Percentiles rank a stretch among this genome's conserved stretches.
Evolutionary conservation across 1,140 invertebrate species (phyloP).

Genomic region (Oppia nitens): DNA sequence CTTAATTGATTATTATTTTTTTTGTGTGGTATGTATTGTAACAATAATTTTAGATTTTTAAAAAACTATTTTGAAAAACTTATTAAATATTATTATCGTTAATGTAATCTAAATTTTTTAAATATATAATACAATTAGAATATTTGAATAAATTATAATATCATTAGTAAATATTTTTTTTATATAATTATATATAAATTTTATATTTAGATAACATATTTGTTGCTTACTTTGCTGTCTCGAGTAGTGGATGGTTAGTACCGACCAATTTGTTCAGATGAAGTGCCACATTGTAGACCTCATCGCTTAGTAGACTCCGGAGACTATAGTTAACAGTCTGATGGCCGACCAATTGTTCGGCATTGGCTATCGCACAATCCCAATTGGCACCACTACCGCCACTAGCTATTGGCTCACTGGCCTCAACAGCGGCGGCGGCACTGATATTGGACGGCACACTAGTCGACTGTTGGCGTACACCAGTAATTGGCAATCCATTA

Average conservation of each 20-base stretch:
- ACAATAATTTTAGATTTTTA: too few species aligned
- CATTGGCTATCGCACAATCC: conserved; percentile 77
- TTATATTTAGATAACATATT: too few species aligned
- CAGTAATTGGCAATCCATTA: too few species aligned
- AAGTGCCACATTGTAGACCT: conserved; percentile 78
- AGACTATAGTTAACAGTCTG: conserved; percentile 80
- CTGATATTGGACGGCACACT: neutral
- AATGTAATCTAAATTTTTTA: too few species aligned
- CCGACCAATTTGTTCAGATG: conserved; percentile 79
- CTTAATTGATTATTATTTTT: too few species aligned
- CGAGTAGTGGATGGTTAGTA: conserved; percentile 78
- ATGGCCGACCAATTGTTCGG: conserved; percentile 88
- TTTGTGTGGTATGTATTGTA: too few species aligned
- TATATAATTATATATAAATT: too few species aligned
- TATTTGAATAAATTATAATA: too few species aligned
- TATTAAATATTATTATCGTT: too few species aligned
- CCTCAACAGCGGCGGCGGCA: neutral
- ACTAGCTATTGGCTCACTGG: neutral
- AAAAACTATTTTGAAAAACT: too few species aligned
- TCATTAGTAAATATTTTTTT: too few species aligned
- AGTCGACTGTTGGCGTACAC: neutral
- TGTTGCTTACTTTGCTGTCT: conserved; percentile 76
- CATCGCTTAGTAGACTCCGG: conserved; percentile 73
- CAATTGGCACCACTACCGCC: conserved; percentile 45
- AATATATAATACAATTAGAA: too few species aligned